A percentile compares a stretch with the other conserved stretches of the same genome.
Conservation (phyloP, 2,797 vertebrate genomes). For the Stomatorhinus walkeri region DNA sequence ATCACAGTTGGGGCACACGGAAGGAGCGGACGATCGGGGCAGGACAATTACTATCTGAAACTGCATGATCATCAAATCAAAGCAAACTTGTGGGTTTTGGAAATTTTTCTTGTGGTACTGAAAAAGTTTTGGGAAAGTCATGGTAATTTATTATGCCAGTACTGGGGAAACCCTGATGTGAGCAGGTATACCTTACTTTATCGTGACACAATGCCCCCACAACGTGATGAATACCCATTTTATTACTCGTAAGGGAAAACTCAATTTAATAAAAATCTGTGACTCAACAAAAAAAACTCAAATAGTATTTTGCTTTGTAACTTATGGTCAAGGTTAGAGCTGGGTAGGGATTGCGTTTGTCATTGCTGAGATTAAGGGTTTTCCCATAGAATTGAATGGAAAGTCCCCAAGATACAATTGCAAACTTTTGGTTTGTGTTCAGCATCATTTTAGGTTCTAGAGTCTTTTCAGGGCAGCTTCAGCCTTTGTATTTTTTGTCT, state of each 20-base stretch:
- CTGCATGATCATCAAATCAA: no score
- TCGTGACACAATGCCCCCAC: not conserved
- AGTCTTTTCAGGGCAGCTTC: not conserved
- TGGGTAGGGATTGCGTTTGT: not conserved
- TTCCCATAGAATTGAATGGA: not conserved
- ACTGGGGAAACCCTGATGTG: not conserved
- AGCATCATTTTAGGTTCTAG: not conserved
- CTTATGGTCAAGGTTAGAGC: not conserved
- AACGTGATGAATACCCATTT: not conserved
- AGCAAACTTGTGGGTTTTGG: no score
- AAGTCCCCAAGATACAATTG: not conserved
- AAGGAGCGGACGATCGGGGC: no score
- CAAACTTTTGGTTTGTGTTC: not conserved
- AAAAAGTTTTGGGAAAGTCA: no score
- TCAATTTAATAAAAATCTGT: not conserved
- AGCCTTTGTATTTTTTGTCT: not conserved
- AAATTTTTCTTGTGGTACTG: no score
- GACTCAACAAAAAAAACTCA: not conserved
- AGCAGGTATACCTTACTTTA: not conserved
- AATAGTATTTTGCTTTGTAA: not conserved
- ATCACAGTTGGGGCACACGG: no score
- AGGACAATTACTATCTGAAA: no score
- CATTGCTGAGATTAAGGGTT: not conserved
- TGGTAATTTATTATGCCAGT: no score
- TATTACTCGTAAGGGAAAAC: not conserved